A percentile compares a stretch with the other conserved stretches of the same genome.
Conservation (phyloP, 2,797 vertebrate genomes). For the Loriculus beryllinus region DNA sequence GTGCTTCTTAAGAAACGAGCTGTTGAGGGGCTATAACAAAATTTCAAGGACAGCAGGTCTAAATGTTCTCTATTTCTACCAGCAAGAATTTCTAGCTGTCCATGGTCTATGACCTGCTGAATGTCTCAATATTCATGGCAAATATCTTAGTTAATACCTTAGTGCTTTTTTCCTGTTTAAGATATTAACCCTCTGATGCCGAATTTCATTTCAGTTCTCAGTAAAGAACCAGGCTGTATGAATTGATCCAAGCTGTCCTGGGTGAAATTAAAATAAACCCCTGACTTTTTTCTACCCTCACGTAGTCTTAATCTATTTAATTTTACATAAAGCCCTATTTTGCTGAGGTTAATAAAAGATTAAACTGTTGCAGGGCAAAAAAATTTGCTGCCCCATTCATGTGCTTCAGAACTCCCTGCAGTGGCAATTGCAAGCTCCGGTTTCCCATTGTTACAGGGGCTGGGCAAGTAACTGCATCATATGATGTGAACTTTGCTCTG, state of each 20-base stretch:
- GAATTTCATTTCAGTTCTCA: background rate
- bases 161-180: background rate
- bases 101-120: background rate
- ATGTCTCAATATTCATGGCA: background rate
- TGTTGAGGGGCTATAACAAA: background rate
- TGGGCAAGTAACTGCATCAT: background rate
- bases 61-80: background rate
- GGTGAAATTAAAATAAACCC: background rate
- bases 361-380: background rate
- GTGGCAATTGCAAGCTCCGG: background rate
- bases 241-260: background rate
- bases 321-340: background rate
- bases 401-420: background rate
- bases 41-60: background rate
- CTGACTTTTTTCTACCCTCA: background rate
- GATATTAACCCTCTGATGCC: background rate
- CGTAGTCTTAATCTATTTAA: background rate
- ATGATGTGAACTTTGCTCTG: background rate
- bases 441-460: background rate
- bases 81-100: background rate
- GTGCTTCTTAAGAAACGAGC: background rate
- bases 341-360: background rate
- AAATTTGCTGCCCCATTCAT: background rate
- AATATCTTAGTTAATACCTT: background rate
- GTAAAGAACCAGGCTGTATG: background rate